A percentile compares a stretch with the other conserved stretches of the same genome.
Conservation (phyloP, 2,888 invertebrate species). For the Dicycla oo region DNA sequence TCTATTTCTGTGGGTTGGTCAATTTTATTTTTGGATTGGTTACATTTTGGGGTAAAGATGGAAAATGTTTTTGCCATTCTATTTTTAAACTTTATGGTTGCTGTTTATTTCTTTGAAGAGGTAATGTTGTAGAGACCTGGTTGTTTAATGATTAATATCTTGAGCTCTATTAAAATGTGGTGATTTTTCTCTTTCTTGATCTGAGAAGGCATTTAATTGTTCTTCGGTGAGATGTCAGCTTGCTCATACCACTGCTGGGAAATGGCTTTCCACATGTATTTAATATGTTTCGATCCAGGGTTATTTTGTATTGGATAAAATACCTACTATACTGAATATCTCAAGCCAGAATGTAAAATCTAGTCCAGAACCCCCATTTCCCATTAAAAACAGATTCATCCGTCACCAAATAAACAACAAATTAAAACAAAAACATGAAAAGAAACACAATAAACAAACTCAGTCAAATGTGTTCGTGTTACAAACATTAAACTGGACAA, state of each 20-base stretch:
- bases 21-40: conserved; percentile 29
- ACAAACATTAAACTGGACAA: conserved; percentile 49
- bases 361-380: neutral
- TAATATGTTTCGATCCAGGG: neutral
- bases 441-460: conserved; percentile 27
- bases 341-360: neutral
- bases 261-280: neutral
- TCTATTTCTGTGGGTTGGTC: conserved; percentile 40
- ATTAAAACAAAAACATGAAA: conserved; percentile 27
- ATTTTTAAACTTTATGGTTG: neutral
- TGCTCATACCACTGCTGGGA: neutral
- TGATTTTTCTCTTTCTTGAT: neutral
- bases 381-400: neutral
- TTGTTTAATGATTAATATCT: neutral
- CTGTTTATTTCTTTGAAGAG: neutral
- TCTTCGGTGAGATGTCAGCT: too few species aligned
- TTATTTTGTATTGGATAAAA: neutral
- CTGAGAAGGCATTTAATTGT: neutral
- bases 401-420: conserved; percentile 22
- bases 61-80: neutral
- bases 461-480: conserved; percentile 22
- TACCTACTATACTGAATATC: too few species aligned
- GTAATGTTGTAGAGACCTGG: neutral
- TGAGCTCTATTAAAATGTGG: neutral
- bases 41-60: conserved; percentile 5